A percentile compares a stretch with the other conserved stretches of the same genome.
These are phyloP conservation scores for Hyalella azteca DNA, from an alignment of 2,888 invertebrate species.

Conservation along the genomic window DNA sequence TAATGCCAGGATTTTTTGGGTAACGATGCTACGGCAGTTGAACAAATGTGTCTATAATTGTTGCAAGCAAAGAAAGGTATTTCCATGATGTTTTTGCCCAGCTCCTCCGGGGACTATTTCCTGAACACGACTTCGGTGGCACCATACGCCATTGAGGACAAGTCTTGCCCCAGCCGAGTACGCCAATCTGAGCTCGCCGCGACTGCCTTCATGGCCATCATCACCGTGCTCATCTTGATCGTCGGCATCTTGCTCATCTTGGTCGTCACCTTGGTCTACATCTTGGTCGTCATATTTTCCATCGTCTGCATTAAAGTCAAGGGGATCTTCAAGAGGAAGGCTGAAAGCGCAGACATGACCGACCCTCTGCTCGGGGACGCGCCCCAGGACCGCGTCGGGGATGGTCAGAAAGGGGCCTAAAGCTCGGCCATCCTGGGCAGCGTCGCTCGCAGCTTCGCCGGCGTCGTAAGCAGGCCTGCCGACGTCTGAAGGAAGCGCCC, in stretches of 20 bases:
- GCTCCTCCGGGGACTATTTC: background rate
- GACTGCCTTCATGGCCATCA: background rate
- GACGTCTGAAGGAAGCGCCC: too few species aligned
- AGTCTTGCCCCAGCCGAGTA: background rate
- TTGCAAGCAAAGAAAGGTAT: too few species aligned
- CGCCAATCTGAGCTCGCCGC: background rate
- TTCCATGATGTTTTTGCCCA: too few species aligned
- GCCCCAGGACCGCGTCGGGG: background rate
- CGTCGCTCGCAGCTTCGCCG: background rate
- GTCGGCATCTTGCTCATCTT: background rate
- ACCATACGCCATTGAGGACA: background rate
- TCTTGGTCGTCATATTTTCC: background rate
- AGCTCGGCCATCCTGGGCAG: background rate
- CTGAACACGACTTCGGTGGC: background rate
- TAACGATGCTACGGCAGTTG: too few species aligned
- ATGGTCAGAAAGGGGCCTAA: background rate
- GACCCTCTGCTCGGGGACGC: background rate
- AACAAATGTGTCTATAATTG: too few species aligned
- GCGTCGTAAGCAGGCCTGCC: background rate
- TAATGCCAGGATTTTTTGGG: too few species aligned
- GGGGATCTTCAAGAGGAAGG: background rate
- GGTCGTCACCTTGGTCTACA: background rate
- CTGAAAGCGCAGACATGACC: background rate
- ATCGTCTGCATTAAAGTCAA: background rate
- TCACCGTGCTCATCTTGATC: background rate